Evolutionary conservation across 1,140 invertebrate genomes (phyloP).

Genomic region (Hylyphantes graminicola): DNA sequence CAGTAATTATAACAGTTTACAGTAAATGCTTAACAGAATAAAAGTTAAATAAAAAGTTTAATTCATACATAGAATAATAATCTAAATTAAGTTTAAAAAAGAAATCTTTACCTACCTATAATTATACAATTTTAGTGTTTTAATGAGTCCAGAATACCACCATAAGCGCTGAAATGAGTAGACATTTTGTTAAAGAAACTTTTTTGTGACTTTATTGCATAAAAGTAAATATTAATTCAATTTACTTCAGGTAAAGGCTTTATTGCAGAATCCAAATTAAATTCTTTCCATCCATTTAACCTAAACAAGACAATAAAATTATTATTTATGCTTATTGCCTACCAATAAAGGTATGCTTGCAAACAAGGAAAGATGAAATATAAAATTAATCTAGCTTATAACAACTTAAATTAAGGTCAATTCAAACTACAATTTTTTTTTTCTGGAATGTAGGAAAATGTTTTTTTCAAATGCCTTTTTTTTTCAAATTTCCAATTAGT

Average conservation of each 20-base stretch:
- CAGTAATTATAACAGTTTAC: not conserved
- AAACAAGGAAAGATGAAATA: not conserved
- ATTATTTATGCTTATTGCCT: not conserved
- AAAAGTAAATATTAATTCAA: not conserved
- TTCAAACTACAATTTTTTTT: too few species aligned
- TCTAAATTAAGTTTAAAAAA: not conserved
- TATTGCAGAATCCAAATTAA: slow-evolving; percentile 13
- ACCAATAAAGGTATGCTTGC: too few species aligned
- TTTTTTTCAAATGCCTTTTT: too few species aligned
- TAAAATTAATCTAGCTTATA: not conserved
- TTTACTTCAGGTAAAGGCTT: slow-evolving; percentile 27
- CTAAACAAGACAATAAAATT: slow-evolving; percentile 9
- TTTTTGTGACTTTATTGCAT: not conserved
- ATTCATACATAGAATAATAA: not conserved
- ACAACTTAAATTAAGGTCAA: too few species aligned
- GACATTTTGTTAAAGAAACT: slow-evolving; percentile 2
- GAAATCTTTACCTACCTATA: slow-evolving; percentile 12
- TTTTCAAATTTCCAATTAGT: too few species aligned
- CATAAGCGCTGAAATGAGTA: slow-evolving; percentile 32
- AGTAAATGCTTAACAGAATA: not conserved
- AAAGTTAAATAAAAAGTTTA: not conserved
- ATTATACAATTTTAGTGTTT: slow-evolving; percentile 15
- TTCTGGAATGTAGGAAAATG: too few species aligned
- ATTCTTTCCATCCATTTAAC: slow-evolving; percentile 43
- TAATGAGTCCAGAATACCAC: slow-evolving; percentile 39